Conservation (phyloP, 2,113 vertebrate species). For the Odontophorus gujanensis region DNA sequence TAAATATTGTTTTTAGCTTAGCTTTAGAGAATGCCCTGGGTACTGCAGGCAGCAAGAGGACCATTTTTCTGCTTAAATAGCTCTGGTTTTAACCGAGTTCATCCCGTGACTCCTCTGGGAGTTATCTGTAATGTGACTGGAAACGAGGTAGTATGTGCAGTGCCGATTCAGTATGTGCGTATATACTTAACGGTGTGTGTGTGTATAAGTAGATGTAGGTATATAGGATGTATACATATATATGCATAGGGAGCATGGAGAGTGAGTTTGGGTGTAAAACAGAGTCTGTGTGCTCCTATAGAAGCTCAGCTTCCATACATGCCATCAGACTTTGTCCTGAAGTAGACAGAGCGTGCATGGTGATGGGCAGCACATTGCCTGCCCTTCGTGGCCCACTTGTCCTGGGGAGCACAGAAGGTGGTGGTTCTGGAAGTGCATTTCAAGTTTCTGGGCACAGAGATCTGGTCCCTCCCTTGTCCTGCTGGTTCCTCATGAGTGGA, state of each 20-base stretch:
- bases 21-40: background rate
- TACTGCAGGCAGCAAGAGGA: background rate
- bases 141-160: background rate
- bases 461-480: background rate
- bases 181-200: rapidly evolving
- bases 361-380: rapidly evolving
- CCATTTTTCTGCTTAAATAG: background rate
- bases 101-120: background rate
- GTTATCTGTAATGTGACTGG: background rate
- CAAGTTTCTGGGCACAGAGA: background rate
- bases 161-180: background rate
- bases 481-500: rapidly evolving
- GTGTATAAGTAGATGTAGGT: background rate
- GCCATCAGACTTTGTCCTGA: background rate
- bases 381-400: background rate
- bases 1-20: background rate
- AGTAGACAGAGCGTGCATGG: too few relatives aligned
- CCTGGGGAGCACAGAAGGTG: background rate
- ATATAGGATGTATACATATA: too few relatives aligned
- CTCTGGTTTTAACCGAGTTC: background rate
- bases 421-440: background rate
- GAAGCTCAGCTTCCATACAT: background rate
- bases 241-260: background rate
- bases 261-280: background rate
- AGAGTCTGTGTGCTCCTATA: background rate